Evolutionary conservation across 2,797 vertebrate genomes (phyloP).

Genomic region (Glyptemys insculpta): DNA sequence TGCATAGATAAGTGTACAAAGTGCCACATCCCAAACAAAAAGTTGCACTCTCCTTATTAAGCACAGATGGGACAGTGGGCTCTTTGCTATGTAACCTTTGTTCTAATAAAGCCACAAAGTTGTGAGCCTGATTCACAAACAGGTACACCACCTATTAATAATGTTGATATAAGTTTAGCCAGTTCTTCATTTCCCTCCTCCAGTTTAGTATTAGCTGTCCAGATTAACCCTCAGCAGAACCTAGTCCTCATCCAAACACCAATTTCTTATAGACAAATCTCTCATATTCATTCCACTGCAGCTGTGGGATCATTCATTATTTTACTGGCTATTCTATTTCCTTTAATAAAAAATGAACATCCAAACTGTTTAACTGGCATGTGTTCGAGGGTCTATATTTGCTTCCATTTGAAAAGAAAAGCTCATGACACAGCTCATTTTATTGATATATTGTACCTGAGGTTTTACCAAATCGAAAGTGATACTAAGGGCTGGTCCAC

Average conservation of each 20-base stretch:
- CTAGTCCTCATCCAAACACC: fast-evolving
- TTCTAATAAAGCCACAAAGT: neutral
- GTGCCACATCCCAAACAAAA: fast-evolving
- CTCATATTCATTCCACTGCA: neutral
- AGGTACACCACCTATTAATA: neutral
- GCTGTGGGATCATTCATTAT: neutral
- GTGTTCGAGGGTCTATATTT: neutral
- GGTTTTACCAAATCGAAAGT: neutral
- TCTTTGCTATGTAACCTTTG: neutral
- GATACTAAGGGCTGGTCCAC: too few species aligned
- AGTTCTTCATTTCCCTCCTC: neutral
- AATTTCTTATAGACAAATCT: neutral
- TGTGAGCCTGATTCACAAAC: neutral
- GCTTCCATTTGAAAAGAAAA: neutral
- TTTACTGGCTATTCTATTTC: neutral
- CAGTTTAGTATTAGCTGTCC: fast-evolving
- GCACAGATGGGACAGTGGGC: fast-evolving
- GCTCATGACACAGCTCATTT: neutral
- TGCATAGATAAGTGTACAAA: neutral
- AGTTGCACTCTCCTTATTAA: neutral
- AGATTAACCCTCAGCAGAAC: neutral
- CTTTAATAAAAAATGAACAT: neutral
- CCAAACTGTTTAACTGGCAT: neutral
- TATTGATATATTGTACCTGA: neutral
- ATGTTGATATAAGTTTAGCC: neutral